These are phyloP conservation scores for Crotalus tigris DNA, from an alignment of 2,113 vertebrate genomes.

Conservation along the genomic window DNA sequence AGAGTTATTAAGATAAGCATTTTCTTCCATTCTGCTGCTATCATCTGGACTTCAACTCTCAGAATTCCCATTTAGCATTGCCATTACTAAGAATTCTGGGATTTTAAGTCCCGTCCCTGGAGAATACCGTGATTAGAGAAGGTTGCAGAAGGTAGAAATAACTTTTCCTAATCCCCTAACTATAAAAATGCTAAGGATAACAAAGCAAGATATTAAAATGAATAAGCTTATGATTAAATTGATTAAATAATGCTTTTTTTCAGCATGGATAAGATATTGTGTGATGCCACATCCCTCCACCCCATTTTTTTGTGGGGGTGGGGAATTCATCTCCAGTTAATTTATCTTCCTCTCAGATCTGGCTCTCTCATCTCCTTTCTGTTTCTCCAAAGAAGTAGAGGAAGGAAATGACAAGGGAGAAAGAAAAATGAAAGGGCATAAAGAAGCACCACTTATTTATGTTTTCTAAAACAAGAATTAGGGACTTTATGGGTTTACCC, in stretches of 20 bases:
- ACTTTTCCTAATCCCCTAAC: neutral
- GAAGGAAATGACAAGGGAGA: neutral
- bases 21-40: neutral
- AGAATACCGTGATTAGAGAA: neutral
- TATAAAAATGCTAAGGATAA: neutral
- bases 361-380: neutral
- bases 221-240: neutral
- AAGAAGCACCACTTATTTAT: neutral
- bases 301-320: neutral
- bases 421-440: neutral
- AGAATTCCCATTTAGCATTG: neutral
- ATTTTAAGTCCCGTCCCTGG: neutral
- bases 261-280: neutral
- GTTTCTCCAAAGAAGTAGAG: neutral
- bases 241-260: neutral
- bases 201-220: neutral
- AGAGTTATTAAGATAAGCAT: neutral
- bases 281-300: neutral
- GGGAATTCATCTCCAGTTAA: neutral
- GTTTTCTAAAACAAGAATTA: neutral
- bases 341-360: neutral
- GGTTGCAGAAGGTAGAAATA: neutral
- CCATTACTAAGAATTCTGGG: neutral
- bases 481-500: neutral
- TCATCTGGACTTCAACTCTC: neutral